These are phyloP conservation scores for Hypotaenidia philippensis DNA, from an alignment of 2,797 vertebrate genomes.

Conservation along the genomic window DNA sequence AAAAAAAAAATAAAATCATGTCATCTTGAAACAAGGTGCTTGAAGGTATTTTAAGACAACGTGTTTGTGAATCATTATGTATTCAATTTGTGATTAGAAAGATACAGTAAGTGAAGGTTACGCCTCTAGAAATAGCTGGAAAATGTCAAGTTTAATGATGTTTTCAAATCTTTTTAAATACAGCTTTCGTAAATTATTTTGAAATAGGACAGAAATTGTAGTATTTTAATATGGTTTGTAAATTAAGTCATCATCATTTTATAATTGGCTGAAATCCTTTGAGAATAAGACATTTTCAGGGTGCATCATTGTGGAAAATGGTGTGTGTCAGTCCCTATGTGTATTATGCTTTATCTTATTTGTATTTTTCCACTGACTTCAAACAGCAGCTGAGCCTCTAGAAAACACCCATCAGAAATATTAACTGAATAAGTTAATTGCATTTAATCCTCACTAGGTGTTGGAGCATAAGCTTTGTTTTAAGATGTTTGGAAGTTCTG, in stretches of 20 bases:
- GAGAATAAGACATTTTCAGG: not conserved
- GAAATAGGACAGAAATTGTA: not conserved
- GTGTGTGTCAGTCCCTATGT: rapidly evolving
- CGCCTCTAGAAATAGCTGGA: not conserved
- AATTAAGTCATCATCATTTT: rapidly evolving
- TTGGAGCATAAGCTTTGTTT: not conserved
- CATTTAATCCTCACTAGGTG: not conserved
- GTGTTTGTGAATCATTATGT: not conserved
- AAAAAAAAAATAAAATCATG: not conserved
- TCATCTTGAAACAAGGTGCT: not conserved
- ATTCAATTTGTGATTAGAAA: not conserved
- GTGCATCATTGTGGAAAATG: not conserved
- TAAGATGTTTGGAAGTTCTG: not conserved
- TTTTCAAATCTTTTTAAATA: not conserved
- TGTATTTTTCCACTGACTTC: not conserved
- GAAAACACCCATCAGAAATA: not conserved
- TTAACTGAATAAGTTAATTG: not conserved
- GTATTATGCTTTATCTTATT: not conserved
- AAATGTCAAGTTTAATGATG: not conserved
- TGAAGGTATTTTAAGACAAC: not conserved
- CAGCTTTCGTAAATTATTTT: not conserved
- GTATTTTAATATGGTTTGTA: not conserved
- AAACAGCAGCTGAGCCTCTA: not conserved
- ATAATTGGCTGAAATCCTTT: not conserved
- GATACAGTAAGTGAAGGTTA: not conserved